A percentile compares a stretch with the other conserved stretches of the same genome.
These are phyloP conservation scores for Monopis laevigella DNA, from an alignment of 2,888 invertebrate genomes.

Conservation along the genomic window DNA sequence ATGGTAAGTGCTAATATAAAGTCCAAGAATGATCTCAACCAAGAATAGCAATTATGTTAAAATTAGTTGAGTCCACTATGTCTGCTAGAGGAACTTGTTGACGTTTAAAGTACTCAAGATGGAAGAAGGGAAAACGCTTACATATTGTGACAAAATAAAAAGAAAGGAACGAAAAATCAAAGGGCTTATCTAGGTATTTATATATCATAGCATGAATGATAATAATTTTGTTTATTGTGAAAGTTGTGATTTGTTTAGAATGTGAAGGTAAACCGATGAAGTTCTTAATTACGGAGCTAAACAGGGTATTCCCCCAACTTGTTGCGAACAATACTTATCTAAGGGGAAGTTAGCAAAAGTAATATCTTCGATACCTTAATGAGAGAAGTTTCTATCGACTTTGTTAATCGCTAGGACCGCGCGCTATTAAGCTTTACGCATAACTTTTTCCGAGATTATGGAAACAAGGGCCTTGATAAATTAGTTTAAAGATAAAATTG, in stretches of 20 bases:
- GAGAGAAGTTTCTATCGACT: slow-evolving; percentile 64
- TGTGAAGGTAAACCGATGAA: slow-evolving; percentile 7
- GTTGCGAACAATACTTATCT: slow-evolving; percentile 62
- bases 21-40: no score
- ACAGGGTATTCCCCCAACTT: slow-evolving; percentile 56
- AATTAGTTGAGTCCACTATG: no score
- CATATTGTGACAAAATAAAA: no score
- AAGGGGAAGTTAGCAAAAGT: slow-evolving; percentile 55
- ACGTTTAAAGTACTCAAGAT: no score
- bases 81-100: no score
- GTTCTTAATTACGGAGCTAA: slow-evolving; percentile 56
- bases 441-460: slow-evolving; percentile 11
- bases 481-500: not conserved
- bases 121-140: no score
- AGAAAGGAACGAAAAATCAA: no score
- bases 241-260: slow-evolving; percentile 10
- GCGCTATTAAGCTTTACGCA: slow-evolving; percentile 20
- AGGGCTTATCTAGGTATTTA: no score
- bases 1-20: no score
- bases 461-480: slow-evolving; percentile 6
- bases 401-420: slow-evolving; percentile 54
- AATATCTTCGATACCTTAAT: slow-evolving; percentile 64
- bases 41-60: no score
- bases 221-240: no score
- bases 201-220: no score